Evolutionary conservation across 2,113 vertebrate genomes (phyloP).

Genomic region (Anseranas semipalmata): DNA sequence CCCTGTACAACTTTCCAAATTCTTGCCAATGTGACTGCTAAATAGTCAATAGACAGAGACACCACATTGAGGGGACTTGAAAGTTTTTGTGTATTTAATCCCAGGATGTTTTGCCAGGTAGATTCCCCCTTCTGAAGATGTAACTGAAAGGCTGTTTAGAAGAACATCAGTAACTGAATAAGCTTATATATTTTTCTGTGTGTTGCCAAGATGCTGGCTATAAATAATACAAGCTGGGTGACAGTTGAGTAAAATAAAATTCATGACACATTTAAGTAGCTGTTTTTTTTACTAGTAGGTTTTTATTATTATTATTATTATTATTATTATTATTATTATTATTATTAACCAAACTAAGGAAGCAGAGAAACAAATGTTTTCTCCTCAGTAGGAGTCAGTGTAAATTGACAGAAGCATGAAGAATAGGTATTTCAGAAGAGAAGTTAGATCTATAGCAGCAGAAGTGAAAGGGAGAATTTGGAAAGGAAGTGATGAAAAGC

Average conservation of each 20-base stretch:
- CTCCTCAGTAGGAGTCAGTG: not conserved
- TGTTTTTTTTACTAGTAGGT: not conserved
- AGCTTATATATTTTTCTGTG: not conserved
- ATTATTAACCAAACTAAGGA: not conserved
- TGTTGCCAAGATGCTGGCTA: not conserved
- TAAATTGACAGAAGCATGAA: accelerated
- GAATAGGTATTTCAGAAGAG: not conserved
- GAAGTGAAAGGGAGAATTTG: not conserved
- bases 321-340: not conserved
- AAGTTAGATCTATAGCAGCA: not conserved
- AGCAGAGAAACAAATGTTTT: not conserved
- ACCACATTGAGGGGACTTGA: not conserved
- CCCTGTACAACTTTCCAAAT: not conserved
- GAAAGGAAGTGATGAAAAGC: not conserved
- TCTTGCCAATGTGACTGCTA: not conserved
- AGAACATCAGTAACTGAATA: not conserved
- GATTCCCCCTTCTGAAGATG: not conserved
- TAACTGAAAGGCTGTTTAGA: not conserved
- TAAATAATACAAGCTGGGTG: not conserved
- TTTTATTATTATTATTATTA: too few species aligned
- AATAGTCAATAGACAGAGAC: not conserved
- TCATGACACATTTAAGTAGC: not conserved
- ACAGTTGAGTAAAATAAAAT: not conserved
- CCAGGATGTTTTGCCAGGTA: not conserved
- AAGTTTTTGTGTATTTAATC: accelerated